Conservation (phyloP, 1,140 invertebrate species). For the Drosophila burlai region DNA sequence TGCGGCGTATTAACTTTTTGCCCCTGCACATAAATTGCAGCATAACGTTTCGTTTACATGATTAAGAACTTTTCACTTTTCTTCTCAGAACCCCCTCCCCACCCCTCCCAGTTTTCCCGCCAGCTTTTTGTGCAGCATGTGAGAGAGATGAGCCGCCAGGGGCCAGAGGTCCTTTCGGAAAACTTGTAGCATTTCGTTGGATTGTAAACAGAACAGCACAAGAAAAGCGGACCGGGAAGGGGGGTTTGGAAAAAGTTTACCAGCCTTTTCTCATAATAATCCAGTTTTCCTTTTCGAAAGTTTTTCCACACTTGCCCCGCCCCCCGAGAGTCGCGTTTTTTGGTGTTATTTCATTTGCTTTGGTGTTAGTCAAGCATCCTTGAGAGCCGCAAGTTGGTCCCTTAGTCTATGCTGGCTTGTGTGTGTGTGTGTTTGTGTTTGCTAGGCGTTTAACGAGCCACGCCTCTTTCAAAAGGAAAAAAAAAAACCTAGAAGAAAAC, state of each 20-base stretch:
- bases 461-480: not conserved
- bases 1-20: constrained; percentile 45
- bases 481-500: not conserved
- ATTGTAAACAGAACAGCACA: constrained; percentile 30
- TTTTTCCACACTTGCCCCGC: constrained; percentile 11
- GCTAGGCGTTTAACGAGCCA: constrained; percentile 6
- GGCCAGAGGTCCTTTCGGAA: not conserved
- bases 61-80: constrained; percentile 40
- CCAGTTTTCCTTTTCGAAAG: constrained; percentile 30
- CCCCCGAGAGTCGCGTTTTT: not conserved
- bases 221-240: too few species aligned
- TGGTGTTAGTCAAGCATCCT: constrained; percentile 31
- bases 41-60: constrained; percentile 57
- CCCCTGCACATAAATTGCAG: constrained; percentile 44
- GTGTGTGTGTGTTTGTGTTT: constrained; percentile 2
- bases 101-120: not conserved
- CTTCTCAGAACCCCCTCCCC: too few species aligned
- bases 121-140: not conserved
- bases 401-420: not conserved
- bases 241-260: constrained; percentile 10
- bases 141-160: not conserved
- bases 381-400: constrained; percentile 7
- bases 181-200: constrained; percentile 37
- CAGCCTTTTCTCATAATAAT: constrained; percentile 27
- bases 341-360: constrained; percentile 32